Evolutionary conservation across 2,888 invertebrate species (phyloP), one percentile per base, ranked within the genome.

Genomic region (Phragmatobia fuliginosa): DNA sequence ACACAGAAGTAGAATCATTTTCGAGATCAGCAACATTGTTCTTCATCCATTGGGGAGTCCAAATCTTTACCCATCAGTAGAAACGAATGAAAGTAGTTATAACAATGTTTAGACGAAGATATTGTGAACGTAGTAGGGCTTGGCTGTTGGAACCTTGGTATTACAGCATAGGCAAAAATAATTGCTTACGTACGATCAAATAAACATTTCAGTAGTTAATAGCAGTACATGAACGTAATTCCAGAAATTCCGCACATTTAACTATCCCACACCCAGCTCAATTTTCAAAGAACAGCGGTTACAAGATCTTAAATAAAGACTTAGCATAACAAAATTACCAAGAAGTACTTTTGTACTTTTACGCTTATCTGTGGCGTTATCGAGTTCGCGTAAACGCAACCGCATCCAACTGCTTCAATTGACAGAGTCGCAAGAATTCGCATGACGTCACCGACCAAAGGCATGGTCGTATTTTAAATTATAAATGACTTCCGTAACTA

Each of bases 331-430:
- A 71, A 75, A 59, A 52, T 66, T 81, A 81, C 79, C 66, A 59
- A 72, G 79, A 77, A 83, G 70, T 73, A 63, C 31, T 66, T 63
- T 66, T 10, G 38, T 60, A 73, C 67, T 66, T 62, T 62, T 66
- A 65, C 38, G 73, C 75, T 76, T 83, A 82, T 82, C 83, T 72
- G 21, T 49, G 21, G 65, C 63, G 67, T 79, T 82, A 82, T 82
- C 81, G 66, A 36, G 59, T 77, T 72, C 75, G 71, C 74, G 73
- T 74, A 73, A 79, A 74, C 71, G 67, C 72, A 64, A 68, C 62
- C 69, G 67, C 79, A 74, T 77, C 74, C 65, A 67, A 69, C 61
- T 61, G 65, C 63, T 41, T 75, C 72, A 83, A 79, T 79, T 79
- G 76, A 72, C 71, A 67, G 52, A 65, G 49, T 79, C 67, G 70